Base-by-base conservation (phyloP, 1,140 invertebrate genomes). In the Ooceraea biroi region DNA sequence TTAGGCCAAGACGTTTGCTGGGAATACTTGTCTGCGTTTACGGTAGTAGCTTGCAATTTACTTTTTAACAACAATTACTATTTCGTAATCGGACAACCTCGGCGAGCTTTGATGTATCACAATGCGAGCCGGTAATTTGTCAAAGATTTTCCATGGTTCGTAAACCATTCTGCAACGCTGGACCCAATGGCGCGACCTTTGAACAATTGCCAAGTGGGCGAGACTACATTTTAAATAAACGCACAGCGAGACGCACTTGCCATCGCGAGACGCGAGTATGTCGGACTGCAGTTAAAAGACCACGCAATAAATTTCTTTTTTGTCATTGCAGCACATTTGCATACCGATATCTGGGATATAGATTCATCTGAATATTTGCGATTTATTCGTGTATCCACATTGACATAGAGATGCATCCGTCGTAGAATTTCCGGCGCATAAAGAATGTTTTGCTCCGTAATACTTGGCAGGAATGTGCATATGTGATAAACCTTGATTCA, bases 141-240 rank as follows among this genome's bases (percentile, higher is more conserved):
- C 12, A 19, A n/a, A 60, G 61, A 86, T 83, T 82, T 84, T 84
- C 52, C 85, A 65, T 66, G 30, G 73, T 22, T 66, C 57, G 71
- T 85, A 88, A 83, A 82, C 27, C 46, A 19, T 58, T 10, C 25
- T n/a, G 50, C 57, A 66, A 58, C 36, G 50, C 22, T 65, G 83
- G 58, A 76, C 52, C 76, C 12, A 60, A 76, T 57, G 25, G 19
- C 36, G 48, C 87, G 92, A 92, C 88, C 91, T 92, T 92, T 92
- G 92, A 84, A 89, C 48, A 66, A 55, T 71, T 76, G 91, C 92
- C 92, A 91, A 89, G 72, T 73, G 52, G 83, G 58, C 65, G 77
- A 82, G 60, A 44, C 65, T 57, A 68, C 63, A 89, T 89, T 89
- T 91, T 77, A 91, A 90, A 90, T 90, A 88, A 90, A 88, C 85